Conservation (phyloP, 2,888 invertebrate species). For the Seira sanloemensis region DNA sequence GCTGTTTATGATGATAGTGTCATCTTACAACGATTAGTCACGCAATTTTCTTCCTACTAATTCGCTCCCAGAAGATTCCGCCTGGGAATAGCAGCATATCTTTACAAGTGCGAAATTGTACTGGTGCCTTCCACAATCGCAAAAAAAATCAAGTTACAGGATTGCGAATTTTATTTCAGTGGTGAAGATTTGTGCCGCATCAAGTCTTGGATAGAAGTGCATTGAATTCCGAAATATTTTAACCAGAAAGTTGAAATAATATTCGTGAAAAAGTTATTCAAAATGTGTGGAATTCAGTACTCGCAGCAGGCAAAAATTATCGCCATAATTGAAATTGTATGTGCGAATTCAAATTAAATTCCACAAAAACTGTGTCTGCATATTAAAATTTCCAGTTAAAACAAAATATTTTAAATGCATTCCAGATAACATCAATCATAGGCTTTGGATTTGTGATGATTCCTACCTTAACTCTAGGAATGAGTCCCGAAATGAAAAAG, state of each 20-base stretch:
- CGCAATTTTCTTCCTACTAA: background rate
- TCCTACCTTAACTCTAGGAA: constrained; percentile 41
- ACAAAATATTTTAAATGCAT: background rate
- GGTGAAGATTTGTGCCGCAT: no score
- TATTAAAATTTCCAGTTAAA: background rate
- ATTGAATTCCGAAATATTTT: no score
- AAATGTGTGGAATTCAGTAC: constrained; percentile 46
- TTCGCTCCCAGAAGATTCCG: background rate
- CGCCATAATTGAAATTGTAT: constrained; percentile 65
- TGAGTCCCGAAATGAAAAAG: constrained; percentile 44
- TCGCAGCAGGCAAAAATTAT: constrained; percentile 58
- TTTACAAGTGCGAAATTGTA: background rate
- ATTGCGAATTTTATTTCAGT: no score
- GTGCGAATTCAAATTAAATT: no score
- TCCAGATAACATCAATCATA: constrained; percentile 51
- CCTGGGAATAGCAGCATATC: background rate
- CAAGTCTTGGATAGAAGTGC: no score
- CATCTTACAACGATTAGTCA: constrained; percentile 24
- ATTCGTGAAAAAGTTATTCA: no score
- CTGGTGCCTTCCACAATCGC: no score
- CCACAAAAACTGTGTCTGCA: background rate
- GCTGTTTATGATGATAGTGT: constrained; percentile 23
- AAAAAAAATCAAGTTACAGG: no score
- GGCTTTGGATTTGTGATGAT: constrained; percentile 45
- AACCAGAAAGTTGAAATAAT: no score